Base-by-base conservation (phyloP, 92 coral and sea anemone genomes). In the Meandrina meandrites region DNA sequence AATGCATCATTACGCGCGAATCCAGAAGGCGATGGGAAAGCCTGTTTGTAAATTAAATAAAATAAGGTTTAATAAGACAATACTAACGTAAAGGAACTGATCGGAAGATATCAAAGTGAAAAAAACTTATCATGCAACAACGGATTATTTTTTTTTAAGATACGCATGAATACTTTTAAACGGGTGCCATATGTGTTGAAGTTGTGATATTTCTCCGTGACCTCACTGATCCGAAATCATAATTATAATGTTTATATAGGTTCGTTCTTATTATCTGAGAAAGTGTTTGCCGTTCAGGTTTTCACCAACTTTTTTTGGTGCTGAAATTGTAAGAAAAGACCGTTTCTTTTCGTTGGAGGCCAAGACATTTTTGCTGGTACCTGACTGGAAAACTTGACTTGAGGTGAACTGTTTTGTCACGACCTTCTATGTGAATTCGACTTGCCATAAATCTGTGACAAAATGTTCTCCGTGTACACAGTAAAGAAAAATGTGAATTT, bases 161-260 rank as follows among this genome's bases (percentile, higher is more conserved):
- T 69, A 82, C 74, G 87, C 87, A 84, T 84, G 80, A 74, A 84
- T 42, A 42, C 71, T 57, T 27, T 54, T 35, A 73, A 84, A 72
- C 87, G 80, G 87, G 87, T 84, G 57, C 64, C 53, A 28, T 15
- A 18, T 83, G 71, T 75, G 80, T 72, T 31, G 10, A 57, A 56
- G 34, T 2, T n/a, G 72, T 35, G n/a, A 64, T 77, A 85, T 85
- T 85, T 85, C 58, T 18, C 48, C 53, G 88, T 85, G 88, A 85
- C 66, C 88, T 85, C 88, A 85, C 37, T 76, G 50, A 56, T 27
- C 45, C 88, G 50, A 32, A 85, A 85, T 85, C 88, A 78, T 40
- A 85, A 68, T n/a, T n/a, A n/a, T 62, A 60, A 42, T 15, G 48
- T 5, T 54, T 50, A 22, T 30, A 18, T 40, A 83, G 36, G 3